Conservation (phyloP, 2,888 invertebrate species). For the Agelastica alni region DNA sequence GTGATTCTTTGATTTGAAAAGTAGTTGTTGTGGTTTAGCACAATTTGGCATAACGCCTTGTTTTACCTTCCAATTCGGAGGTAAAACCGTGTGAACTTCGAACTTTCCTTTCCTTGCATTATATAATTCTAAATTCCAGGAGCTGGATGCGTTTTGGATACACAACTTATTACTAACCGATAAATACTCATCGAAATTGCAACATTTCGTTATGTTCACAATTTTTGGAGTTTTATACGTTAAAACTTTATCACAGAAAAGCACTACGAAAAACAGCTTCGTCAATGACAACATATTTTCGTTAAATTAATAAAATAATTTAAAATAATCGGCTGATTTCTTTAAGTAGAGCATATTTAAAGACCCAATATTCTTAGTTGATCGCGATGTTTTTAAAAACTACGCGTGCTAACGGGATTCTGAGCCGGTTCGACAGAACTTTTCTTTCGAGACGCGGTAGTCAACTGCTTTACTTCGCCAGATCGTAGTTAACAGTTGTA, state of each 20-base stretch:
- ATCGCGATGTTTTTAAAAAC: conserved; percentile 15
- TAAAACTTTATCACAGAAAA: conserved; percentile 5
- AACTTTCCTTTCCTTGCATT: conserved; percentile 25
- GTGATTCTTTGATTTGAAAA: conserved; percentile 43
- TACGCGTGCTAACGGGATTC: conserved; percentile 26
- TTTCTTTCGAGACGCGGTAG: conserved; percentile 32
- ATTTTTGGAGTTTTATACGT: conserved; percentile 22
- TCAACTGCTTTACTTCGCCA: conserved; percentile 40
- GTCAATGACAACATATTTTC: conserved; percentile 18
- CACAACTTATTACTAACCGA: conserved; percentile 38
- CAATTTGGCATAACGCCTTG: conserved; percentile 54
- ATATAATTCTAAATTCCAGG: conserved; percentile 42
- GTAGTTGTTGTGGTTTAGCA: conserved; percentile 41
- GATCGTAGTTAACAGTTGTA: conserved; percentile 38
- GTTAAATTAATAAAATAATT: conserved; percentile 8
- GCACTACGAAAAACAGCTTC: conserved; percentile 12
- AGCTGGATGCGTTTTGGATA: conserved; percentile 28
- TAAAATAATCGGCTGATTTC: too few relatives aligned
- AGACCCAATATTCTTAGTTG: conserved; percentile 9
- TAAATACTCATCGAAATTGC: conserved; percentile 40
- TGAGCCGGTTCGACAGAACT: conserved; percentile 6
- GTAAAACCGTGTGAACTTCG: conserved; percentile 42
- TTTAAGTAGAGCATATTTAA: too few relatives aligned
- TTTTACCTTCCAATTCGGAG: conserved; percentile 55
- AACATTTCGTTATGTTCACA: conserved; percentile 47